phyloP scores from a whole-genome alignment of 2,113 vertebrate species.

The Leptocoma aspasia region DNA sequence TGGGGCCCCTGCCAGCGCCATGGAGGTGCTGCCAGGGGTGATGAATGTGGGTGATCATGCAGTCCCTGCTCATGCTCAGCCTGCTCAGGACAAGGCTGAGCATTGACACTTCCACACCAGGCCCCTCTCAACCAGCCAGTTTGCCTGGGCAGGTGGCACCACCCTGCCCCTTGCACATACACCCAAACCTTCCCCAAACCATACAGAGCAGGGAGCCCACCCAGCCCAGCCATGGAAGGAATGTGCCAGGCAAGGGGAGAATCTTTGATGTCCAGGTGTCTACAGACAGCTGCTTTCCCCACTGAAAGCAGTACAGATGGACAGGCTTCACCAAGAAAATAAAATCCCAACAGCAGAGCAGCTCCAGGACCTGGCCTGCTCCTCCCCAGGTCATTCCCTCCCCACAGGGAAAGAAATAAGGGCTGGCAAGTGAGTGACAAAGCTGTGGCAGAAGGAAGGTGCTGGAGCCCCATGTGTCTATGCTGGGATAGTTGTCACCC shows the following conservation, averaged over 20 bases:
- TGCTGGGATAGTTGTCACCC: not conserved
- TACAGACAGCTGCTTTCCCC: not conserved
- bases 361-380: not conserved
- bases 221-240: accelerated
- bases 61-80: not conserved
- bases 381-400: not conserved
- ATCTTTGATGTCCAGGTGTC: not conserved
- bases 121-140: not conserved
- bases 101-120: not conserved
- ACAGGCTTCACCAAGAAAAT: not conserved
- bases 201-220: not conserved
- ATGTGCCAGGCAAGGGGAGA: not conserved
- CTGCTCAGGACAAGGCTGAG: not conserved
- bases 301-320: accelerated
- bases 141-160: not conserved
- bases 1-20: not conserved
- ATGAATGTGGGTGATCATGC: accelerated
- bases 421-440: not conserved
- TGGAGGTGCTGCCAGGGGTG: accelerated
- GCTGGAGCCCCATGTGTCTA: not conserved
- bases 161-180: accelerated
- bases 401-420: not conserved
- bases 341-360: not conserved
- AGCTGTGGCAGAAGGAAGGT: not conserved
- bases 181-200: not conserved